phyloP scores from a whole-genome alignment of 2,113 vertebrate species.

The Seriola quinqueradiata region DNA sequence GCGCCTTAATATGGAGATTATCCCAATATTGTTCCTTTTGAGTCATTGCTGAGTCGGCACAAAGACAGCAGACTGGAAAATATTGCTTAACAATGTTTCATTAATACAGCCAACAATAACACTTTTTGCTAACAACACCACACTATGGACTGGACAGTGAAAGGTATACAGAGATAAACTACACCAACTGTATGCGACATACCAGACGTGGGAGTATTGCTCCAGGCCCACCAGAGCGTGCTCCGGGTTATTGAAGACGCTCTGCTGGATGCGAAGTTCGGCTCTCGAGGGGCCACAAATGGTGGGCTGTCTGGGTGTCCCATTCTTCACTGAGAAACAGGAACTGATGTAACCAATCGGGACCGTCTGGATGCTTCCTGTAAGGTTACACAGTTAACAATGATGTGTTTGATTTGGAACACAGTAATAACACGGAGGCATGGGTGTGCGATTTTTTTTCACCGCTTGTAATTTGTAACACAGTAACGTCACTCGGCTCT shows the following conservation, averaged over 20 bases:
- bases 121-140: not conserved
- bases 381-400: slow-evolving; percentile 5
- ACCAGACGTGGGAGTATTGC: slow-evolving; percentile 93
- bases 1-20: not conserved
- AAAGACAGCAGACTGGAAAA: not conserved
- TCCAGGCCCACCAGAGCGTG: slow-evolving; percentile 89
- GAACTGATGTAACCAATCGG: slow-evolving; percentile 91
- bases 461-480: not conserved
- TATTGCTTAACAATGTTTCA: not conserved
- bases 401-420: not conserved
- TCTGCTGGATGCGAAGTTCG: slow-evolving; percentile 83
- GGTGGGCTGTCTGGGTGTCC: slow-evolving; percentile 90
- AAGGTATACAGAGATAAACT: not conserved
- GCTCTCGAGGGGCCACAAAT: slow-evolving; percentile 88
- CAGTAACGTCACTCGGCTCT: not conserved
- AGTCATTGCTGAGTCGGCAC: not conserved
- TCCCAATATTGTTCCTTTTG: not conserved
- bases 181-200: slow-evolving; percentile 41
- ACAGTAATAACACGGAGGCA: not conserved
- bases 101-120: not conserved
- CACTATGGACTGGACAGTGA: not conserved
- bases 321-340: slow-evolving; percentile 90
- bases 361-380: slow-evolving; percentile 87
- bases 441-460: not conserved
- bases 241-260: slow-evolving; percentile 90